These are phyloP conservation scores for Mizuhopecten yessoensis DNA, from an alignment of 1,140 invertebrate genomes.

Conservation along the genomic window DNA sequence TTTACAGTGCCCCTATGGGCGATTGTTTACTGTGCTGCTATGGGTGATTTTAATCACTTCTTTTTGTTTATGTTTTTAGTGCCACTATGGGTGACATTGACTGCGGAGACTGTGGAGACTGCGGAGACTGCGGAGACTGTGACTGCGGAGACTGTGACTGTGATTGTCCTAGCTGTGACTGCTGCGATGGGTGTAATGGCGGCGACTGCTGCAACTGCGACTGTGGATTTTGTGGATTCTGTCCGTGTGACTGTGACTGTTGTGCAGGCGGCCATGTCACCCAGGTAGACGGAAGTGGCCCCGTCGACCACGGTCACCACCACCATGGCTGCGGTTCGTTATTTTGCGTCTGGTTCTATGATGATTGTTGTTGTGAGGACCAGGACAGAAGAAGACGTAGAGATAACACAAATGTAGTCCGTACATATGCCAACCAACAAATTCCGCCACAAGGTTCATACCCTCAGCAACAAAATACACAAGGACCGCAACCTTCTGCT, in stretches of 20 bases:
- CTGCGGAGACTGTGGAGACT: not conserved
- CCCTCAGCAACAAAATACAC: not conserved
- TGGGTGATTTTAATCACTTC: too few relatives aligned
- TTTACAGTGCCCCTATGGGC: too few relatives aligned
- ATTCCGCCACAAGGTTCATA: not conserved
- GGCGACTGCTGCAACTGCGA: not conserved
- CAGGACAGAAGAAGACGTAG: not conserved
- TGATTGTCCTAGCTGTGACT: not conserved
- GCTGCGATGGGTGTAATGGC: not conserved
- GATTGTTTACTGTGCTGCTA: too few relatives aligned
- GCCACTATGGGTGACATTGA: not conserved
- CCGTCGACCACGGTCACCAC: not conserved
- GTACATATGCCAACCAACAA: not conserved
- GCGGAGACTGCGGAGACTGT: not conserved
- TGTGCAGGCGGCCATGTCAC: not conserved
- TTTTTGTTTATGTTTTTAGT: not conserved
- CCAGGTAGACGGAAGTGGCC: not conserved
- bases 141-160: not conserved
- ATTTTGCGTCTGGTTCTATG: not conserved
- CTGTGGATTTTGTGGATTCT: conserved; percentile 12
- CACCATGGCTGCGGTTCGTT: not conserved
- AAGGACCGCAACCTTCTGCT: not conserved
- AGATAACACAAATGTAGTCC: too few relatives aligned
- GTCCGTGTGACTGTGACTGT: not conserved
- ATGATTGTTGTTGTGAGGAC: not conserved